Base-by-base conservation (phyloP, 2,113 vertebrate genomes). In the Nyctibius bracteatus region DNA sequence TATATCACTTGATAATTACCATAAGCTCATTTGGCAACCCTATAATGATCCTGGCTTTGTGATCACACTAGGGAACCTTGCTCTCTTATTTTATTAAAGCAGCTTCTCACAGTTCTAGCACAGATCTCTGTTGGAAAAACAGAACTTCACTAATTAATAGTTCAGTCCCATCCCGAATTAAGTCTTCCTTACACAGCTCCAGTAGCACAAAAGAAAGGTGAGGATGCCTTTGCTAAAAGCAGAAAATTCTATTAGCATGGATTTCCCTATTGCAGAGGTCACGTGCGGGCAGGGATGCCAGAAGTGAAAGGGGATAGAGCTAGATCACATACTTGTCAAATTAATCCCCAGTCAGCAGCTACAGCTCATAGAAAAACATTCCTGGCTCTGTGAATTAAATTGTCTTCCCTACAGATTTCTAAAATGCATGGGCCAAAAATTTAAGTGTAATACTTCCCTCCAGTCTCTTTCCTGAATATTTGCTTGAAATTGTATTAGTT, bases 101-200 rank as follows among this genome's bases (percentile, higher is more conserved):
- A 91, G 74, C 59, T 70, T 90, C 78, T 51, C 46, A 90, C 20
- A 80, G 74, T 31, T 80, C 79, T 80, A 90, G 15, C 74, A 80
- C 25, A 77, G 74, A 88, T 83, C 92, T 85, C 92, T 63, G 75
- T 11, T 92, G 90, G 79, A 92, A 80, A 66, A 95, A 78, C 66
- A 89, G 63, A 95, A 71, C 41, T 68, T 79, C 44, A 14, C 83
- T 96, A 95, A 96, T 96, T 95, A 96, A 86, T 67, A 95, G 90
- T 43, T 96, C 58, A 80, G 62, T 33, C 54, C 67, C 82, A 86
- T 57, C 71, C 35, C 5, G 4, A 90, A 90, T 92, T 80, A 62
- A 73, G 46, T 15, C 41, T 80, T 80, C 74, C 79, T 88, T 73
- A 41, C 35, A 24, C 33, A 88, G 80, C 59, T 75, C 22, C 63